Evolutionary conservation across 2,797 vertebrate genomes (phyloP), one percentile per base, ranked within the genome.

Genomic region (Brotula barbata): DNA sequence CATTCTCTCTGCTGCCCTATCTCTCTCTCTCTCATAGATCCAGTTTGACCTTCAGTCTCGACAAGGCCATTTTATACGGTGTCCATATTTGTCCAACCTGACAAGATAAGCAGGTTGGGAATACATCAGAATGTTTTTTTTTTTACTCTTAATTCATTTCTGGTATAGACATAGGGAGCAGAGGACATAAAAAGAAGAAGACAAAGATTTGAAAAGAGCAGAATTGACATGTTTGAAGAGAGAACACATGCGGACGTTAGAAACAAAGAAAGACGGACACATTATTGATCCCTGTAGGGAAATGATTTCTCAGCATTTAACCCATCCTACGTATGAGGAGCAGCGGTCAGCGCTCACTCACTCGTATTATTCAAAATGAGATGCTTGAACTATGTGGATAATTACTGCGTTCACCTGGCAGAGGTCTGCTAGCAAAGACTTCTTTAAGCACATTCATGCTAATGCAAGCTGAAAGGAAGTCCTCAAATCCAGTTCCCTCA

Each of bases 31-130:
- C 62, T 66, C 71, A 72, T 73, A 71, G 67, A 84, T 87, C 52
- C 58, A 43, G 59, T 82, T 61, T 88, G 87, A 90, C 87, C 88
- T 90, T 90, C 85, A 89, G 60, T 57, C 43, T 36, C 39, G 58
- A 75, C 78, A 77, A 75, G 82, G 71, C 79, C 68, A 56, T 85
- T 88, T 75, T 64, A 73, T 73, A 79, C 58, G 46, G 43, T 46
- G 3, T 59, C 57, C 68, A 80, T 82, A 85, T 90, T 85, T 87
- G 82, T 89, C 77, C 68, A 67, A 52, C 50, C 66, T 81, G 77
- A 77, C 81, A 76, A 79, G 84, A 85, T 85, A 85, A 87, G 73
- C 56, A 39, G 53, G 72, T 51, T 43, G 53, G 64, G 66, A 78
- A 83, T 84, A 78, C 52, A 85, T 87, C 78, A 84, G 64, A 39